phyloP scores from a whole-genome alignment of 1,140 invertebrate species.

The Cardiocondyla obscurior region DNA sequence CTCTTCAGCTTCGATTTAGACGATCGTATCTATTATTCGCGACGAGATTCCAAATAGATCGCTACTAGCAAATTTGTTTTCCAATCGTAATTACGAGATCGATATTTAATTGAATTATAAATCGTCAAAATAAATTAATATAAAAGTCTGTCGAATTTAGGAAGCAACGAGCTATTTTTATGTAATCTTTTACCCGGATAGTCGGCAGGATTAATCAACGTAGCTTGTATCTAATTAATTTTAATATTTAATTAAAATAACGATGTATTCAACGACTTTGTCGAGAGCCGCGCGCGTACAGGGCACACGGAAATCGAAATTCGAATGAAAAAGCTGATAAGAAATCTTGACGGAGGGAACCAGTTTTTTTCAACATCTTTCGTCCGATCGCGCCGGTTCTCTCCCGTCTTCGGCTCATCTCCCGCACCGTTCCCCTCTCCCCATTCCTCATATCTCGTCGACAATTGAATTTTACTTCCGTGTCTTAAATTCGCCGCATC shows the following conservation, averaged over 20 bases:
- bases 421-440: not conserved
- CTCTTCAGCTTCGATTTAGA: not conserved
- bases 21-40: not conserved
- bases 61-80: too few species aligned
- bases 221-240: too few species aligned
- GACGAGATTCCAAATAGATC: not conserved
- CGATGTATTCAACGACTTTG: too few species aligned
- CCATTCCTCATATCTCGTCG: not conserved
- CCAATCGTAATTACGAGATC: too few species aligned
- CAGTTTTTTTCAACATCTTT: constrained; percentile 79
- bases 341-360: constrained; percentile 70
- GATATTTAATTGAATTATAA: too few species aligned
- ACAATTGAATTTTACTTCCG: constrained; percentile 42
- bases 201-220: too few species aligned
- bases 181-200: too few species aligned
- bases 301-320: constrained; percentile 60
- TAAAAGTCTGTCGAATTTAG: too few species aligned
- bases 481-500: constrained; percentile 1
- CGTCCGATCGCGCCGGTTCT: constrained; percentile 47
- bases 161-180: too few species aligned
- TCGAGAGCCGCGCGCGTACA: not conserved
- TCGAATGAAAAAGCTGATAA: constrained; percentile 64
- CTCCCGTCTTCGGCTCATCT: constrained; percentile 40
- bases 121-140: too few species aligned
- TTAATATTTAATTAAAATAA: too few species aligned